These are phyloP conservation scores for Melipona beecheii DNA, from an alignment of 2,888 invertebrate species.

Conservation along the genomic window DNA sequence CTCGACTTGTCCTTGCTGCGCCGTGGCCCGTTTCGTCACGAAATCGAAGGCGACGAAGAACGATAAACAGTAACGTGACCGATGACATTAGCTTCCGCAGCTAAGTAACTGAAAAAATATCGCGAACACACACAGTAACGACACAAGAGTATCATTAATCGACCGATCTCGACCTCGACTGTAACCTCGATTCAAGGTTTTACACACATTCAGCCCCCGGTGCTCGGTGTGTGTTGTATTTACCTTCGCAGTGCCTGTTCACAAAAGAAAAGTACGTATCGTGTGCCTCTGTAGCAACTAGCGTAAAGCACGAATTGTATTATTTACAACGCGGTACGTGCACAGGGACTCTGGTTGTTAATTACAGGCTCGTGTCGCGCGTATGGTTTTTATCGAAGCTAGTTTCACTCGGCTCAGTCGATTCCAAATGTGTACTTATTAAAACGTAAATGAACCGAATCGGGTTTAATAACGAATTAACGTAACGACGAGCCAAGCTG, in stretches of 20 bases:
- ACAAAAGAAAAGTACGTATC: constrained; percentile 22
- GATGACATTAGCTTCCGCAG: not conserved
- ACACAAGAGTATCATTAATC: constrained; percentile 38
- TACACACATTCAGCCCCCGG: not conserved
- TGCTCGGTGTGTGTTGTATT: constrained; percentile 20
- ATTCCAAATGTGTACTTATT: not conserved
- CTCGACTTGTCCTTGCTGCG: not conserved
- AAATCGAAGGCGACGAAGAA: not conserved
- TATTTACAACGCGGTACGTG: constrained; percentile 33
- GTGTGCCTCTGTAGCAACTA: not conserved
- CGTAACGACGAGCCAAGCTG: constrained; percentile 13
- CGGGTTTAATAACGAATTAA: constrained; percentile 14
- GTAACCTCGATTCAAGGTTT: constrained; percentile 51
- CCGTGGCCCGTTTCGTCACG: not conserved
- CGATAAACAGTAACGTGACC: not conserved
- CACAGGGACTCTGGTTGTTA: constrained; percentile 7
- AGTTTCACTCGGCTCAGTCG: not conserved
- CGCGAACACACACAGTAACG: not conserved
- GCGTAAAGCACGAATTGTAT: constrained; percentile 38
- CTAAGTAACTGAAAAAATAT: constrained; percentile 18
- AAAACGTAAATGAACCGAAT: constrained; percentile 9
- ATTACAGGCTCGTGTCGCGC: constrained; percentile 31
- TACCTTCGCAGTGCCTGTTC: constrained; percentile 13
- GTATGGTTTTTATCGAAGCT: constrained; percentile 5
- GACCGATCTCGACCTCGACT: constrained; percentile 55